Conservation (phyloP, 1,140 invertebrate species). For the Trichogramma pretiosum region DNA sequence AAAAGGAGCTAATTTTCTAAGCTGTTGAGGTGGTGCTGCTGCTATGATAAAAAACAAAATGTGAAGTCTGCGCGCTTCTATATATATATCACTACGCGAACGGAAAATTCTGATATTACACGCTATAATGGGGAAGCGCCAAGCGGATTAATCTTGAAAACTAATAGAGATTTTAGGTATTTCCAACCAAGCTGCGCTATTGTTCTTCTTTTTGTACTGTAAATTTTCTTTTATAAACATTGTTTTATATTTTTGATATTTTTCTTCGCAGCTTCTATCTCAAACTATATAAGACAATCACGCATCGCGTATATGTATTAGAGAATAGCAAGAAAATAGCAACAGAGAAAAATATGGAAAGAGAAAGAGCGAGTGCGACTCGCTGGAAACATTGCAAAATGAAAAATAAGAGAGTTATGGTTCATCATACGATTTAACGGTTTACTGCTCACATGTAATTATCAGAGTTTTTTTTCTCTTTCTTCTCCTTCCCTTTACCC, state of each 20-base stretch:
- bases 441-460: slow-evolving; percentile 36
- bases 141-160: slow-evolving; percentile 20
- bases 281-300: too few species aligned
- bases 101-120: too few species aligned
- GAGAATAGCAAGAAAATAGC: too few species aligned
- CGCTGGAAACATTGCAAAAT: slow-evolving; percentile 30
- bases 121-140: too few species aligned
- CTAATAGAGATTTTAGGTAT: slow-evolving; percentile 21
- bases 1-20: slow-evolving; percentile 13
- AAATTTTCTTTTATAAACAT: too few species aligned
- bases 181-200: neutral
- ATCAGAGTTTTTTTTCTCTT: slow-evolving; percentile 30
- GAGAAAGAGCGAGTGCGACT: slow-evolving; percentile 16
- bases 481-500: slow-evolving; percentile 18
- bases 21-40: too few species aligned
- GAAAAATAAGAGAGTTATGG: slow-evolving; percentile 19
- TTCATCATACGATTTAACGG: slow-evolving; percentile 22
- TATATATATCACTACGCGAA: too few species aligned
- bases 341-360: too few species aligned
- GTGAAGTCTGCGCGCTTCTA: too few species aligned
- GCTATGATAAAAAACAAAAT: neutral
- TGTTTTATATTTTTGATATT: too few species aligned
- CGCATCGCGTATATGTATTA: too few species aligned
- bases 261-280: too few species aligned
- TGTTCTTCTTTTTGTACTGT: neutral